phyloP scores from a whole-genome alignment of 1,140 invertebrate genomes.

The Saccostrea echinata region DNA sequence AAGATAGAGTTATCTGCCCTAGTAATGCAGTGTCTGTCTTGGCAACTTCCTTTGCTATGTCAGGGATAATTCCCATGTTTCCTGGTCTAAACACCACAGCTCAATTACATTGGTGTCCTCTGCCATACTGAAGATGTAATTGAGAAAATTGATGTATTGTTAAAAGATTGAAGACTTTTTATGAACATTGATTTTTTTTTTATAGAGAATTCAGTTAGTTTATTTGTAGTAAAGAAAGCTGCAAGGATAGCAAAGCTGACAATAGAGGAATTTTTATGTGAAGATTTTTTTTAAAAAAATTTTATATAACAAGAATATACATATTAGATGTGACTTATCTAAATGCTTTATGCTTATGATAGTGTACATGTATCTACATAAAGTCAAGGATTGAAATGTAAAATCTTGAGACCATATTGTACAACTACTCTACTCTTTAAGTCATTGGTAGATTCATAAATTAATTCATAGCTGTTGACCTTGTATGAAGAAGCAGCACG shows the following conservation, averaged over 20 bases:
- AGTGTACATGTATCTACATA: no score
- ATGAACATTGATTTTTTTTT: constrained; percentile 14
- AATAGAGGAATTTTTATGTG: neutral
- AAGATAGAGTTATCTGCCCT: constrained; percentile 31
- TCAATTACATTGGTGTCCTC: constrained; percentile 16
- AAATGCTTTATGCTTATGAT: no score
- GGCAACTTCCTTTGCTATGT: neutral
- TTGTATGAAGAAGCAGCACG: no score
- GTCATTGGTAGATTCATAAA: no score
- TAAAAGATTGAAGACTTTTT: constrained; percentile 19
- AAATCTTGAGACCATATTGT: no score
- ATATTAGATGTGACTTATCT: no score
- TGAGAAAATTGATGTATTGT: constrained; percentile 22
- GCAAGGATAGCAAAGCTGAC: neutral
- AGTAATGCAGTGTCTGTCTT: constrained; percentile 9
- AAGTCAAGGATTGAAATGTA: no score
- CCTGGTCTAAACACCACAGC: neutral
- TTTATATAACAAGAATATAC: no score
- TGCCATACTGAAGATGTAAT: neutral
- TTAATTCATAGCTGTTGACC: no score
- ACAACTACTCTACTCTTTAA: no score
- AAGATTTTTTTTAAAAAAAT: no score
- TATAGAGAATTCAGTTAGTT: neutral
- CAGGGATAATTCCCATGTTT: neutral
- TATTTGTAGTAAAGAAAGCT: neutral